Base-by-base conservation (phyloP, 2,888 invertebrate species). In the Athetis lepigone region DNA sequence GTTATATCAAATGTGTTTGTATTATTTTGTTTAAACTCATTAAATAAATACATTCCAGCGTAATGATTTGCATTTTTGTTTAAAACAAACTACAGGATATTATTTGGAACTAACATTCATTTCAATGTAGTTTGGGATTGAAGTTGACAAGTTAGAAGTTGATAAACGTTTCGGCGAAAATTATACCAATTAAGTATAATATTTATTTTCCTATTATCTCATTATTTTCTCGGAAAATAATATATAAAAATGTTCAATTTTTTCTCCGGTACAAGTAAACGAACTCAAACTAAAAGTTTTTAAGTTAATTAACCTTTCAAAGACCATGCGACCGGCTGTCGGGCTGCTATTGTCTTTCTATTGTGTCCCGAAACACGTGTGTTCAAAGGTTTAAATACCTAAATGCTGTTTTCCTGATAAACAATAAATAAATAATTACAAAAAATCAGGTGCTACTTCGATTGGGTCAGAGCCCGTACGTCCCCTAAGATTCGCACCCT, bases 21-120 rank as follows among this genome's bases (percentile, higher is more conserved):
- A 13, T 13, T 64, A 11, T 54, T 62, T 43, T 37, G 43, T 64
- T 54, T 54, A 11, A 27, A 43, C 42, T 54, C 18, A 19, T 62
- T 43, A 13, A 18, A 21, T 43, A 18, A 6, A 43, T 21, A 37
- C 29, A 37, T 23, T 64, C 18, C 43, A 16, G 43, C 11, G 37
- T 45, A 54, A 29, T 54, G 29, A 29, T 29, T 29, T 29, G 9
- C 36, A 36, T 21, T 62, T 33, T 25, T 49, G 13, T 52, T 27
- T n/a, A 8, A n/a, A 23, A 23, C 36, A 21, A 51, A 42, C 33
- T 27, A 51, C 11, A 16, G 18, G 27, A 43, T 64, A 64, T 37
- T 29, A 18, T 36, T 43, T 29, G 2, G 18, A 54, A 64, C 36
- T 37, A 54, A 64, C 36, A 29, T 43, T 37, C 18, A 36, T 27